Conservation (phyloP, 2,797 vertebrate genomes). For the Telmatherina bonti region DNA sequence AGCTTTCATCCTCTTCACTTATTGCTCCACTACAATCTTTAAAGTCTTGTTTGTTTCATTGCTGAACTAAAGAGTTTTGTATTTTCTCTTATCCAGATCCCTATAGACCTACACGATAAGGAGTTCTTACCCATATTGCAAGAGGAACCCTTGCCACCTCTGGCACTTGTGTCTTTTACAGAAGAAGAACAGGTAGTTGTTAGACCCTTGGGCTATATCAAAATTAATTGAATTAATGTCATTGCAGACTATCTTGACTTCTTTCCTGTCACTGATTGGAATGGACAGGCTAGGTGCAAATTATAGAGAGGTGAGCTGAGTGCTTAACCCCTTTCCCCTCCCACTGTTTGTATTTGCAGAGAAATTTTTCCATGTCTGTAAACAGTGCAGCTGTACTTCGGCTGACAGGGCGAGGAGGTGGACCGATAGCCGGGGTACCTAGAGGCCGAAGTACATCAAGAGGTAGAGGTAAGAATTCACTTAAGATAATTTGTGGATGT, state of each 20-base stretch:
- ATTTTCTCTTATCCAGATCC: constrained; percentile 84
- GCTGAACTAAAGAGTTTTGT: neutral
- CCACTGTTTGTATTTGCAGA: constrained; percentile 84
- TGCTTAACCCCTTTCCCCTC: neutral
- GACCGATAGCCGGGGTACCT: constrained; percentile 92
- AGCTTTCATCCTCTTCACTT: neutral
- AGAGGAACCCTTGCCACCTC: constrained; percentile 95
- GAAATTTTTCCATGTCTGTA: constrained; percentile 99
- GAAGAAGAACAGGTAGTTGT: constrained; percentile 95
- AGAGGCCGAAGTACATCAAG: constrained; percentile 98
- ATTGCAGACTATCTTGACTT: neutral
- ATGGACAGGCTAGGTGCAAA: constrained; percentile 7
- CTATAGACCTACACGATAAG: constrained; percentile 96
- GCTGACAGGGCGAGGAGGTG: constrained; percentile 92
- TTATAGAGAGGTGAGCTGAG: constrained; percentile 9
- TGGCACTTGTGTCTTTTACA: constrained; percentile 98
- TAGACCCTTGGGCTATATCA: neutral
- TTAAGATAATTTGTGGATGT: neutral
- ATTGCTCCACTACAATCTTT: neutral
- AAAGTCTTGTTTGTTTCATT: constrained; percentile 3
- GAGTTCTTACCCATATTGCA: constrained; percentile 98
- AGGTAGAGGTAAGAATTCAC: constrained; percentile 91
- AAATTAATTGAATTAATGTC: neutral
- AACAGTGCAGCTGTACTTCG: constrained; percentile 97
- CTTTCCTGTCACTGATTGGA: constrained; percentile 2